These are phyloP conservation scores for Gryllus longicercus DNA, from an alignment of 2,888 invertebrate genomes.

Conservation along the genomic window DNA sequence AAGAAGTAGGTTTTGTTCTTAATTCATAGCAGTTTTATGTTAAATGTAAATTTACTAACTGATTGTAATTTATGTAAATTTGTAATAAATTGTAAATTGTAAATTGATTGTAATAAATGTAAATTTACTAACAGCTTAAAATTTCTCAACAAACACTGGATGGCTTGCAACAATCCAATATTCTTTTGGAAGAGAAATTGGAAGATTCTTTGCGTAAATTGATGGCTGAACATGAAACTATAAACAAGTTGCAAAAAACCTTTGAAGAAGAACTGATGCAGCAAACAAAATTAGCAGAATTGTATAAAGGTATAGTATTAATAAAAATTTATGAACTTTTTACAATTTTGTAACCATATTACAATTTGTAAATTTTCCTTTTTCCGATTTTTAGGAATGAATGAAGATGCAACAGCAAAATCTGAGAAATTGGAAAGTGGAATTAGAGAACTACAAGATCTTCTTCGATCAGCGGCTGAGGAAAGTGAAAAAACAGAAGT, in stretches of 20 bases:
- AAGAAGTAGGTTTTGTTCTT: constrained; percentile 55
- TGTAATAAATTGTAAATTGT: too few species aligned
- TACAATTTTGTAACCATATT: too few species aligned
- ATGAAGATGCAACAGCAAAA: constrained; percentile 73
- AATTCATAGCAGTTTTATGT: too few species aligned
- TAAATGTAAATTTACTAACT: not conserved
- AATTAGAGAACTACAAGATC: constrained; percentile 62
- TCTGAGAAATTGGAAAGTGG: constrained; percentile 73
- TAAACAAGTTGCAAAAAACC: constrained; percentile 64
- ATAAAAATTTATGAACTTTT: too few species aligned
- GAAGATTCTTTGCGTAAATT: constrained; percentile 68
- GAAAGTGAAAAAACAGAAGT: not conserved
- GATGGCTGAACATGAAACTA: constrained; percentile 68
- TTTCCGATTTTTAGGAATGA: constrained; percentile 50
- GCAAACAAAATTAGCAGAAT: constrained; percentile 76
- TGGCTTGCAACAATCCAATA: constrained; percentile 66
- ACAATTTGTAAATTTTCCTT: not conserved
- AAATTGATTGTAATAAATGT: too few species aligned
- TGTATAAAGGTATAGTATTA: constrained; percentile 63
- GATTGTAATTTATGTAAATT: constrained; percentile 32
- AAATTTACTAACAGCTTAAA: constrained; percentile 49
- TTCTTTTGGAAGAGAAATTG: constrained; percentile 62
- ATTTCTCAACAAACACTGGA: constrained; percentile 66
- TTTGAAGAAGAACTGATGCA: constrained; percentile 78
- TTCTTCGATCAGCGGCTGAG: not conserved